These are phyloP conservation scores for Drosophila busckii DNA, from an alignment of 1,140 invertebrate genomes.

Conservation along the genomic window DNA sequence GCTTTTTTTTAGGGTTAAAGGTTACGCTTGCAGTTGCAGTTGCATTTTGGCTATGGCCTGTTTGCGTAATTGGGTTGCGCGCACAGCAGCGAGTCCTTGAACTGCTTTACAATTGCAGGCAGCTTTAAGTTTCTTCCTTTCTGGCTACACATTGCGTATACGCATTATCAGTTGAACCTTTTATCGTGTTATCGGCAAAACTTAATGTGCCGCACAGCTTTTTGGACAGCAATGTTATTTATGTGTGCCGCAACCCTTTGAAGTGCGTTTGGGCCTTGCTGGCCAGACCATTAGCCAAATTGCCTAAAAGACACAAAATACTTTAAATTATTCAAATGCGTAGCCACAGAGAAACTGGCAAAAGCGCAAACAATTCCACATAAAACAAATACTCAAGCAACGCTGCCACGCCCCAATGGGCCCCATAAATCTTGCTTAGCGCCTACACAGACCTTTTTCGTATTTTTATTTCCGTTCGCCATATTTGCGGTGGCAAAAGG, in stretches of 20 bases:
- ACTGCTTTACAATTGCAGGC: constrained; percentile 49
- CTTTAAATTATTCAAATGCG: constrained; percentile 69
- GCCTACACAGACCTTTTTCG: constrained; percentile 30
- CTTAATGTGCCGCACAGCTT: constrained; percentile 2
- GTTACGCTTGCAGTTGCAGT: constrained; percentile 45
- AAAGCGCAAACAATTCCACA: constrained; percentile 41
- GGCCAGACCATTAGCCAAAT: constrained; percentile 67
- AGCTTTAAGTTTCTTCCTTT: constrained; percentile 16
- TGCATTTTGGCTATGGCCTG: constrained; percentile 12
- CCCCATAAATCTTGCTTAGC: constrained; percentile 71
- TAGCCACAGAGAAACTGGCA: constrained; percentile 33
- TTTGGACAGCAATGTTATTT: constrained; percentile 37
- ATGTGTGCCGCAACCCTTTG: constrained; percentile 50
- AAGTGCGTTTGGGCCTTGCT: constrained; percentile 6
- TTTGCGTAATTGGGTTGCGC: constrained; percentile 70
- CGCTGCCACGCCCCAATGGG: constrained; percentile 43
- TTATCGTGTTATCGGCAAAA: no score
- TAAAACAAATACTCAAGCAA: constrained; percentile 39
- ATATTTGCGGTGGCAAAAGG: constrained; percentile 42
- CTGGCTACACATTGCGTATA: no score
- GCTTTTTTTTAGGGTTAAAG: constrained; percentile 53
- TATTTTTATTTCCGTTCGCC: not conserved
- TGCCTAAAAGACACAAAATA: constrained; percentile 62
- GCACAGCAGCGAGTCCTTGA: constrained; percentile 53
- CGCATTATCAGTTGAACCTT: no score